Conservation (phyloP, 2,888 invertebrate species). For the Lithosia quadra region DNA sequence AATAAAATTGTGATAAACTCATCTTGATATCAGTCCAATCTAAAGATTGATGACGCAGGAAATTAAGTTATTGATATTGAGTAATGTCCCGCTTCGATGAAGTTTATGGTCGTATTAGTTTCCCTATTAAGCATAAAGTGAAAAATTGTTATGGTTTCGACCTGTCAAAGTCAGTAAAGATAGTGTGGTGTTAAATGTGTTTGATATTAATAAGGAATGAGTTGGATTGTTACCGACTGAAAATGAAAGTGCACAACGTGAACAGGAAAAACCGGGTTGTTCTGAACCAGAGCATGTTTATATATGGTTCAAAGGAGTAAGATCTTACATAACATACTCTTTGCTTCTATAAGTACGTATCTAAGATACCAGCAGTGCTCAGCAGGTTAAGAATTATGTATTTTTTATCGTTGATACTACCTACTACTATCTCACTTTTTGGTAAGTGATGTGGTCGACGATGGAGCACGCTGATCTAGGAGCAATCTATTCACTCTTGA, state of each 20-base stretch:
- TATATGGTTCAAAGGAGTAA: not conserved
- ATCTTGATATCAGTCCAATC: slow-evolving; percentile 55
- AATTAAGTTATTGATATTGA: slow-evolving; percentile 60
- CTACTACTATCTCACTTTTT: too few species aligned
- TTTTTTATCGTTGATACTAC: too few species aligned
- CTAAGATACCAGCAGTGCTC: not conserved
- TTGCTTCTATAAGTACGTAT: not conserved
- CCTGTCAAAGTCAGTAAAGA: slow-evolving; percentile 41
- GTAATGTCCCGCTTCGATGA: slow-evolving; percentile 50
- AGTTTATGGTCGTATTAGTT: slow-evolving; percentile 53
- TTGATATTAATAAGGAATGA: slow-evolving; percentile 35
- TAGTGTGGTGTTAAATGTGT: slow-evolving; percentile 40
- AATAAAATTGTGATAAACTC: slow-evolving; percentile 56
- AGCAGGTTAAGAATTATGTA: not conserved
- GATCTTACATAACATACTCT: not conserved
- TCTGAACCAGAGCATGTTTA: slow-evolving; percentile 9
- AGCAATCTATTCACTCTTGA: too few species aligned
- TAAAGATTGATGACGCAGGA: slow-evolving; percentile 53
- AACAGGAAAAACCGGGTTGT: slow-evolving; percentile 32
- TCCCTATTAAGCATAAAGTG: slow-evolving; percentile 50
- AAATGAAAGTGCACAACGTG: slow-evolving; percentile 39
- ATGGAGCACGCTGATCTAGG: too few species aligned
- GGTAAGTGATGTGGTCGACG: too few species aligned
- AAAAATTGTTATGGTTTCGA: slow-evolving; percentile 53
- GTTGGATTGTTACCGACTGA: slow-evolving; percentile 32